Evolutionary conservation across 2,797 vertebrate species (phyloP), one percentile per base, ranked within the genome.

Genomic region (Sebastes kiyomatsui): DNA sequence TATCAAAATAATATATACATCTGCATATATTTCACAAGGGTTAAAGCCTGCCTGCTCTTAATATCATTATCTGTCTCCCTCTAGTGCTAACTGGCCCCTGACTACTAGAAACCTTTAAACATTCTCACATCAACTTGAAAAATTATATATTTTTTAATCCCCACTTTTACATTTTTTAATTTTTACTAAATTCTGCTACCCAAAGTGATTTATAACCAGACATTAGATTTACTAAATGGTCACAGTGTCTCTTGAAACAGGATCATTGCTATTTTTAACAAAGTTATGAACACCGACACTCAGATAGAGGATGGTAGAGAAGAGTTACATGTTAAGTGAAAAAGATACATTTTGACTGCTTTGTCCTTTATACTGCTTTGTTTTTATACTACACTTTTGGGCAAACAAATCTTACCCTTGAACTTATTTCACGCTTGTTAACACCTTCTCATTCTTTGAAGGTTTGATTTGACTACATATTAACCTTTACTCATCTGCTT

Each of bases 51-150:
- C 18, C 30, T 27, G 20, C 13, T 72, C 61, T 72, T 89, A 77
- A 78, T 82, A 23, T 82, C 87, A 85, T 92, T 88, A 92, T 94
- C 82, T 95, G 93, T 92, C 91, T 93, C 94, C 93, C 93, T 94
- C 93, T 95, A 94, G 93, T 93, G 93, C 84, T 87, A 84, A 77
- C 27, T 18, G 33, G 35, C 25, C 58, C 25, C 14, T 64, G 68
- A 80, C 59, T 80, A 33, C 12, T 14, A 6, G 6, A 42, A 84
- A 20, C 54, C 28, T 65, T 81, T n/a, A 58, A 35, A 67, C 35
- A 56, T 14, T 55, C 42, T 71, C 38, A 60, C 3, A 56, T 54
- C 20, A 38, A 11, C 7, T 55, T 35, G 13, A 67, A 25, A 38
- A 32, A 25, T 38, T 2, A 59, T 16, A 58, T 12, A 25, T 16